Base-by-base conservation (phyloP, 2,113 vertebrate genomes). In the Sinocyclocheilus anshuiensis region DNA sequence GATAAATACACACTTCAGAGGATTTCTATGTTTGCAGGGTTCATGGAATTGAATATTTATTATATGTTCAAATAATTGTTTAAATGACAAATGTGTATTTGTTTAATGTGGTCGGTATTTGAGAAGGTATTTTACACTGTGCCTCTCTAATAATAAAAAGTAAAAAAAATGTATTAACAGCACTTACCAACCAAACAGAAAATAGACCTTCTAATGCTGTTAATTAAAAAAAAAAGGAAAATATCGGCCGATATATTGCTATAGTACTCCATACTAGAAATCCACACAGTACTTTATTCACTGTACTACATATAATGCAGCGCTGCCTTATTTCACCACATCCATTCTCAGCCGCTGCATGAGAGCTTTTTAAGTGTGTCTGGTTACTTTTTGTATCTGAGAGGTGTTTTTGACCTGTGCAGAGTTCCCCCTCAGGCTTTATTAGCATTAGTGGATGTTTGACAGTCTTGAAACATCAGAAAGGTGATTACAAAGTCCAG, bases 401-500 rank as follows among this genome's bases (percentile, higher is more conserved):
- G 11, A 48, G 20, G 59, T 13, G 29, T 75, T 80, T 36, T 20
- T 65, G 45, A 33, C 33, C 26, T 29, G 50, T 11, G 33, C 16
- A 1, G 29, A 13, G 18, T 74, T 87, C 33, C 57, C 57, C 50
- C 16, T 29, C 26, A 16, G 59, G 55, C n/a, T 53, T 16, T 65
- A 65, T 72, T 72, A 72, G 65, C 18, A 80, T 75, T 74, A 74
- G 20, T 61, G 55, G 53, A 69, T 26, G 18, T 50, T 12, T 86
- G 45, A 42, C 57, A 22, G 63, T 65, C n/a, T 79, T 48, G 61
- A 83, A 24, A 22, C 20, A 45, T 55, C 42, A 26, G 67, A 63
- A 29, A 55, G 67, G 89, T 90, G 88, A 91, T 92, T 91, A 90
- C 86, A 11, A 86, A 89, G 82, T 83, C 78, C 74, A 72, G 84